Base-by-base conservation (phyloP, 2,888 invertebrate species). In the Hemistola chrysoprasaria region DNA sequence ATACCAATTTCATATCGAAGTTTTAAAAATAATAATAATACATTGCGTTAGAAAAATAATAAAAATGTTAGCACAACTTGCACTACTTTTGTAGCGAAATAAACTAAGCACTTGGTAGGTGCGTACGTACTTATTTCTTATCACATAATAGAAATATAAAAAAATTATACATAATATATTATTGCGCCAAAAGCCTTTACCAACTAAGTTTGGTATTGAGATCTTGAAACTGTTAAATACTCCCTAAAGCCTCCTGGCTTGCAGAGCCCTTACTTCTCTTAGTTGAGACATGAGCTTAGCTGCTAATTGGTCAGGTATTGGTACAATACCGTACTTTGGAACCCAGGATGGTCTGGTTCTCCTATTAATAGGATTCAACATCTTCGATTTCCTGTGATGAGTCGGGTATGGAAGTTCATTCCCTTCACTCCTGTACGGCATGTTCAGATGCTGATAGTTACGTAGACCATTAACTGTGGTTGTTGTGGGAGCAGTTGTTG, bases 271-370 rank as follows among this genome's bases (percentile, higher is more conserved):
- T 20, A 63, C 60, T 28, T 56, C 55, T 23, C 68, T 55, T 10
- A 77, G 40, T 25, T 76, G 69, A 8, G 65, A 50, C 59, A 78
- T 63, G 7, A 80, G 54, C 32, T 67, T 78, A 35, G 66, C 63
- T 1, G 78, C 77, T 3, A 80, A 54, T 11, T 63, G 61, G 24
- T 79, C 68, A n/a, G 78, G 68, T 27, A 82, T 72, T 0, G 78
- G 79, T 2, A 81, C 65, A 21, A 82, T 71, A n/a, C 78, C 78
- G 42, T 69, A 78, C 35, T 71, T 78, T 0, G 81, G 71, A 27
- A 72, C 49, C 70, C 70, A 71, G 10, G 70, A 60, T 0, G 73
- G 65, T 39, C 71, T 71, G 0, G 66, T 74, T 27, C 74, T 59
- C 10, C 73, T 25, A 6, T 71, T 50, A 3, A 71, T 65, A 37